These are phyloP conservation scores for Sphaeramia orbicularis DNA, from an alignment of 2,797 vertebrate genomes.

Conservation along the genomic window DNA sequence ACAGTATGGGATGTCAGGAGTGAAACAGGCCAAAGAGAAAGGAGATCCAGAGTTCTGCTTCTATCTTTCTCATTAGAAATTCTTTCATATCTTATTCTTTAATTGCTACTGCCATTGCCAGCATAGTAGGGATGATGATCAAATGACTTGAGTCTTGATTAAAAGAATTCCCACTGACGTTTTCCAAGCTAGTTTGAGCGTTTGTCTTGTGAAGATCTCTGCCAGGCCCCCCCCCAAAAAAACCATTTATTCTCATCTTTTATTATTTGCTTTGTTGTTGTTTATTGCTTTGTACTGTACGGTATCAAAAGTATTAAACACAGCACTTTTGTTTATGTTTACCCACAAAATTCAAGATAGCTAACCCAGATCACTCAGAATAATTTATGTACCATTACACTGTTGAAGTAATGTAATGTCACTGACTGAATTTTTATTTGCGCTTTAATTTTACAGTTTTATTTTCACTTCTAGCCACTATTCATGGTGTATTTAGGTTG, in stretches of 20 bases:
- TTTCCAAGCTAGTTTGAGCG: conserved; percentile 17
- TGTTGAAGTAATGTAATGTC: no score
- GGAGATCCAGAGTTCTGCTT: conserved; percentile 5
- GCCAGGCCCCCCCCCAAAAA: conserved; percentile 5
- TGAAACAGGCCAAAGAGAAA: conserved; percentile 6
- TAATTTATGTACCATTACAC: no score
- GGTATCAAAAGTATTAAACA: no score
- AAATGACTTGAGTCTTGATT: conserved; percentile 43
- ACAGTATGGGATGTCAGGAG: conserved; percentile 10
- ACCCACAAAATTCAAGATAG: no score
- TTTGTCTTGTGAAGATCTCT: conserved; percentile 9
- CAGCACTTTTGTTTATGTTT: no score
- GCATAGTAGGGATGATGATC: conserved; percentile 10
- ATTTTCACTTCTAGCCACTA: no score
- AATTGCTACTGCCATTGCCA: conserved; percentile 19
- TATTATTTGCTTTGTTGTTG: neutral
- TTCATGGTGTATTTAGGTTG: no score
- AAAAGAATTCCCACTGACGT: conserved; percentile 30
- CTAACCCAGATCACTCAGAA: no score
- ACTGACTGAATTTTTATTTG: no score
- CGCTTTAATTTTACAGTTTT: no score
- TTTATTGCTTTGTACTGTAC: no score
- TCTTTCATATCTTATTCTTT: conserved; percentile 43
- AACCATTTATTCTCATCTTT: neutral
- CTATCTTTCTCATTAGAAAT: conserved; percentile 44